Percentiles rank a stretch among this genome's conserved stretches.
These are phyloP conservation scores for Pyrochroa serraticornis DNA, from an alignment of 2,888 invertebrate genomes.

Conservation along the genomic window DNA sequence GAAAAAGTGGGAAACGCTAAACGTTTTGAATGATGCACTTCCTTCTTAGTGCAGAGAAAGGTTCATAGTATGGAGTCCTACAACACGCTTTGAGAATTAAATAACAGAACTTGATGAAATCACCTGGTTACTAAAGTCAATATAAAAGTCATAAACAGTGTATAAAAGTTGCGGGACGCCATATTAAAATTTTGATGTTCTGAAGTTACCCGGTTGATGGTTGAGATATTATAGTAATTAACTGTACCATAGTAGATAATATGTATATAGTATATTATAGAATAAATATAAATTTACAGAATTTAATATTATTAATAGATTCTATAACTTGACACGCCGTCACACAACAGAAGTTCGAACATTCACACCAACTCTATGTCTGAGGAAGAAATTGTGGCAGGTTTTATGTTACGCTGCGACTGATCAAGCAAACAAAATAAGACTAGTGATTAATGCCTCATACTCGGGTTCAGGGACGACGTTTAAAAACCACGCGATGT, in stretches of 20 bases:
- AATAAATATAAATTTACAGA: conserved; percentile 61
- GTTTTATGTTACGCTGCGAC: no score
- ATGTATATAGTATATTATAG: conserved; percentile 57
- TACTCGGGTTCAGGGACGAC: no score
- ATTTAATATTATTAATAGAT: conserved; percentile 57
- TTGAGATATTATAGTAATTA: conserved; percentile 56
- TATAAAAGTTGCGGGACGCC: conserved; percentile 59
- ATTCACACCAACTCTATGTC: conserved; percentile 52
- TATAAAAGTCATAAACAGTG: conserved; percentile 33
- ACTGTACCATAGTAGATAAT: conserved; percentile 40
- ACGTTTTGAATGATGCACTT: no score
- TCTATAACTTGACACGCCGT: conserved; percentile 55
- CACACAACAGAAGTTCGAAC: conserved; percentile 54
- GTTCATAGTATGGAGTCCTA: no score
- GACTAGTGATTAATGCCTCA: no score
- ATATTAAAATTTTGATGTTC: conserved; percentile 54
- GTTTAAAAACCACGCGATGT: no score
- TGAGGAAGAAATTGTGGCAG: conserved; percentile 32
- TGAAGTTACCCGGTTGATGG: conserved; percentile 51
- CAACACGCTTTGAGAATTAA: no score
- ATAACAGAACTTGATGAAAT: no score
- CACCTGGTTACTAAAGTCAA: background rate
- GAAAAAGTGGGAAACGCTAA: no score
- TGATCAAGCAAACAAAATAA: no score
- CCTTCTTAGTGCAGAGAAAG: no score